Evolutionary conservation across 2,797 vertebrate species (phyloP).

Genomic region (Ibycter americanus): DNA sequence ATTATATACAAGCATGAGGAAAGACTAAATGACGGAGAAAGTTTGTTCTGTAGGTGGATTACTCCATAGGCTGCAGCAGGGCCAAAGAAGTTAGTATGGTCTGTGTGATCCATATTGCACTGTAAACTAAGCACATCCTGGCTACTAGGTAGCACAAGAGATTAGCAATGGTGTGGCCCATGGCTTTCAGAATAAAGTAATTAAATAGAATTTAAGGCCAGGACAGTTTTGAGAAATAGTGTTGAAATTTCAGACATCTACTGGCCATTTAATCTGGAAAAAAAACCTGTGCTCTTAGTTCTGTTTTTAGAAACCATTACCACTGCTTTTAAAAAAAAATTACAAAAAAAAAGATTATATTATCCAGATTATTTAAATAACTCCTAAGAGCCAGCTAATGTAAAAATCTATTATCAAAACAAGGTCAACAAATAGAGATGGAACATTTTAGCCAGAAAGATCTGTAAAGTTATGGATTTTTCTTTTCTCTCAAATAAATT

Average conservation of each 20-base stretch:
- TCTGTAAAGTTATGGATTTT: not conserved
- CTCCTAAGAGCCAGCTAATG: not conserved
- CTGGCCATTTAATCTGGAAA: not conserved
- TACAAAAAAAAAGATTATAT: not conserved
- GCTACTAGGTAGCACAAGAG: not conserved
- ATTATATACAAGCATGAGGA: not conserved
- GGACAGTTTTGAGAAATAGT: not conserved
- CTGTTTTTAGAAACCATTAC: not conserved
- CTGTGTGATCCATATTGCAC: conserved; percentile 35
- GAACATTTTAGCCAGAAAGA: not conserved
- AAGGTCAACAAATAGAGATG: not conserved
- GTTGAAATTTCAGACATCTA: not conserved
- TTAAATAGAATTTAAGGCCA: not conserved
- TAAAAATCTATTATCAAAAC: conserved; percentile 11
- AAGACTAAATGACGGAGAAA: not conserved
- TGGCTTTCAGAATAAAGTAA: conserved; percentile 18
- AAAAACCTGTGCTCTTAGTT: not conserved
- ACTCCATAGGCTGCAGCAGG: not conserved
- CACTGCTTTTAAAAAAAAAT: not conserved
- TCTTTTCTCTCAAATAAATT: not conserved
- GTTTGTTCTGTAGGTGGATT: conserved; percentile 27
- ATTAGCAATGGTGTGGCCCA: not conserved
- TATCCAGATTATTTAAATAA: not conserved
- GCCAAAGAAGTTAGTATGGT: not conserved
- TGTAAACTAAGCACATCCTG: conserved; percentile 11